Percentiles rank a stretch among this genome's conserved stretches.
These are phyloP conservation scores for Sturnus vulgaris DNA, from an alignment of 2,113 vertebrate genomes.

Conservation along the genomic window DNA sequence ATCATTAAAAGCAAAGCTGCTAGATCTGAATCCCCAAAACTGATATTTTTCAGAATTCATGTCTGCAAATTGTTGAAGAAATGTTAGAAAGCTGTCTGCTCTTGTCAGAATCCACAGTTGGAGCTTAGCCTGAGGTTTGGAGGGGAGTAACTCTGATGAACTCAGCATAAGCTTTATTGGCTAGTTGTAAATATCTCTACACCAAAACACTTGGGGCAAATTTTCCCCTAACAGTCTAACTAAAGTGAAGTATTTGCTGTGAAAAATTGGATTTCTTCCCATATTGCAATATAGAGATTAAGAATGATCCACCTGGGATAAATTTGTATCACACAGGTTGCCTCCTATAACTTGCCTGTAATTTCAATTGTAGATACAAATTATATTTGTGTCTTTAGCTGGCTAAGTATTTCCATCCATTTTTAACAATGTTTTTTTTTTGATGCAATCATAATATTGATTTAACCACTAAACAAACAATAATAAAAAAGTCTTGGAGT, in stretches of 20 bases:
- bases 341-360: neutral
- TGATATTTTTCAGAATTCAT: neutral
- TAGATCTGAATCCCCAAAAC: neutral
- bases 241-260: neutral
- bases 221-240: neutral
- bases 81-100: neutral
- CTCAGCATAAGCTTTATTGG: neutral
- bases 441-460: neutral
- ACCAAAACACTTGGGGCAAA: neutral
- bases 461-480: neutral
- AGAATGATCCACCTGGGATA: neutral
- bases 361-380: neutral
- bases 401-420: neutral
- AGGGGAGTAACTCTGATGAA: neutral
- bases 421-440: neutral
- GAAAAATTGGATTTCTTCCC: constrained; percentile 19
- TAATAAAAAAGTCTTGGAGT: neutral
- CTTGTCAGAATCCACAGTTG: neutral
- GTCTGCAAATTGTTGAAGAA: neutral
- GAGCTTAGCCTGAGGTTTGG: neutral
- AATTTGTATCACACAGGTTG: neutral
- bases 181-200: neutral
- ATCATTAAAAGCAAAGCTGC: neutral
- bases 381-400: neutral
- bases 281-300: neutral